Evolutionary conservation across 1,140 invertebrate species (phyloP).

Genomic region (Drosophila obscura): DNA sequence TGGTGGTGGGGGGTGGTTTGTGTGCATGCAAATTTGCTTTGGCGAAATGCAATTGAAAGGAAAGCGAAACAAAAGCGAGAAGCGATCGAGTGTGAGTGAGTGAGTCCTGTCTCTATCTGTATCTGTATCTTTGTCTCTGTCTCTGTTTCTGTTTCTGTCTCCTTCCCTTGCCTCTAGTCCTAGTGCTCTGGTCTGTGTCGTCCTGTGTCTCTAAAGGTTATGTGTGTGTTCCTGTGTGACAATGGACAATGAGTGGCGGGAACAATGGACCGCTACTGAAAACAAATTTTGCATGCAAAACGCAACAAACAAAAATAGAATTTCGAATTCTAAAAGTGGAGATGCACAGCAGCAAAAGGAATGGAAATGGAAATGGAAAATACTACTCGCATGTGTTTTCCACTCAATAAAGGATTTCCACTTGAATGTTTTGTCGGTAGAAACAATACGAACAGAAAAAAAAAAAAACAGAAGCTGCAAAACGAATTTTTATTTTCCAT

Average conservation of each 20-base stretch:
- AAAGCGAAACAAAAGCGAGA: slow-evolving; percentile 39
- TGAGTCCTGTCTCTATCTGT: too few species aligned
- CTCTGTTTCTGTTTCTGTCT: too few species aligned
- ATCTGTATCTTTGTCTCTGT: too few species aligned
- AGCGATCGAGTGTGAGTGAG: not conserved
- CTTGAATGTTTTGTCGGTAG: slow-evolving; percentile 64
- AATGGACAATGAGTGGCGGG: slow-evolving; percentile 38
- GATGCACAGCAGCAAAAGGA: slow-evolving; percentile 9
- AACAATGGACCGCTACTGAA: slow-evolving; percentile 58
- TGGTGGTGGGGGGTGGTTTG: not conserved
- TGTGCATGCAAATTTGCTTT: slow-evolving; percentile 44
- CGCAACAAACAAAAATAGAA: slow-evolving; percentile 59
- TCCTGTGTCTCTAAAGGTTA: too few species aligned
- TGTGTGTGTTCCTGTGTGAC: not conserved
- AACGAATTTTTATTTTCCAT: slow-evolving; percentile 8
- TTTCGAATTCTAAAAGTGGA: not conserved
- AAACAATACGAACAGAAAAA: slow-evolving; percentile 13
- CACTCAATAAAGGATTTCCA: slow-evolving; percentile 76
- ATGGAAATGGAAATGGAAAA: slow-evolving; percentile 19
- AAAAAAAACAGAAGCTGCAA: slow-evolving; percentile 3
- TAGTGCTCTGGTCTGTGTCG: not conserved
- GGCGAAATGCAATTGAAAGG: slow-evolving; percentile 55
- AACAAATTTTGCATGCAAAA: slow-evolving; percentile 76
- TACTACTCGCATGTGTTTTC: slow-evolving; percentile 8
- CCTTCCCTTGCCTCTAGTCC: too few species aligned